phyloP scores from a whole-genome alignment of 1,140 invertebrate species.

The Apolygus lucorum region DNA sequence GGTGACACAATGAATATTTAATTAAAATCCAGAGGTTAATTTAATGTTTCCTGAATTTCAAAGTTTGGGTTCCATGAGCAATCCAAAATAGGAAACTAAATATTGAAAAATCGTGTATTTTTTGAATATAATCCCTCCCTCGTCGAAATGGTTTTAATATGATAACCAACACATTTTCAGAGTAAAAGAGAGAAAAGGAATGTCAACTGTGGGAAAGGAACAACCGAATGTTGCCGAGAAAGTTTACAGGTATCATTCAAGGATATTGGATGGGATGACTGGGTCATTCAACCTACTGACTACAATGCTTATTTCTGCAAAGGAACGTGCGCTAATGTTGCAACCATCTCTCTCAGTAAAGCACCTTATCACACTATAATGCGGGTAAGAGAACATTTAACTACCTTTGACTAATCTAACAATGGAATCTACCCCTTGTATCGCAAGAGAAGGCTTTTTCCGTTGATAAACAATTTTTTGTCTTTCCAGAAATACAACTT shows the following conservation, averaged over 20 bases:
- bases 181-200: slow-evolving; percentile 48
- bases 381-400: slow-evolving; percentile 4
- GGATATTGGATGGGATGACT: slow-evolving; percentile 78
- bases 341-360: slow-evolving; percentile 11
- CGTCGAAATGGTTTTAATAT: too few species aligned
- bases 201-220: slow-evolving; percentile 56
- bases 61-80: too few species aligned
- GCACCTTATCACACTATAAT: slow-evolving; percentile 12
- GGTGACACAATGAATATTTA: too few species aligned
- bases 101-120: slow-evolving; percentile 1
- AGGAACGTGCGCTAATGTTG: slow-evolving; percentile 54
- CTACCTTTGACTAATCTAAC: background rate
- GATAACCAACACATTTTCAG: too few species aligned
- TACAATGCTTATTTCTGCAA: slow-evolving; percentile 79
- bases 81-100: too few species aligned
- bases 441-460: too few species aligned
- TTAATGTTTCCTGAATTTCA: too few species aligned
- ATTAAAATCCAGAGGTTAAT: too few species aligned
- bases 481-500: background rate
- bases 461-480: too few species aligned
- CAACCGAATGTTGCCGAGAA: slow-evolving; percentile 69
- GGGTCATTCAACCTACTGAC: slow-evolving; percentile 69
- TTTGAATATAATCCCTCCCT: too few species aligned
- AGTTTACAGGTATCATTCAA: slow-evolving; percentile 70
- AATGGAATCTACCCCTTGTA: too few species aligned